Base-by-base conservation (phyloP, 2,113 vertebrate genomes). In the Syngnathus floridae region DNA sequence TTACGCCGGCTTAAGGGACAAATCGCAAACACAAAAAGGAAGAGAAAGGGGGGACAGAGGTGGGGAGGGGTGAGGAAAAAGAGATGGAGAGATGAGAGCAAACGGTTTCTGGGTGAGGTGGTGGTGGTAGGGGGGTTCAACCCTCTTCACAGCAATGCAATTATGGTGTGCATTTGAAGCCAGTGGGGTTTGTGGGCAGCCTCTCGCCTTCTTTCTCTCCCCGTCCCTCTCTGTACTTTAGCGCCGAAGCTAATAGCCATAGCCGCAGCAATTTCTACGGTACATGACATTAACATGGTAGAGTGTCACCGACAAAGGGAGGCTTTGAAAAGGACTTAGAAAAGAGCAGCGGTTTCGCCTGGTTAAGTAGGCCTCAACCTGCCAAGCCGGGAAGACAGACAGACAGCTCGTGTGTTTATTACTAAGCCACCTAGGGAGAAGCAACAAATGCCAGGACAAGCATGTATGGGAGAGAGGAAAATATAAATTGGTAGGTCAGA, bases 1-100 rank as follows among this genome's bases (percentile, higher is more conserved):
- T 99, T 98, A 94, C 97, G 97, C 94, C 91, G 96, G 95, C 96
- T 99, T 99, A 98, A 95, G 95, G 94, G 94, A 99, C 97, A 99
- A 99, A 99, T 99, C 94, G 93, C 93, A 96, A 94, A 96, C 95
- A 97, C 88, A 90, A 87, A 90, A 89, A 88, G 80, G 76, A 91
- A 94, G 82, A 92, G 92, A 93, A 91, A 74, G 78, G 37, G 63
- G 62, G 64, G 72, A 71, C 59, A 31, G 74, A 67, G 91, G 62
- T 62, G 71, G 67, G 80, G 67, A 65, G 77, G 31, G 65, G 65
- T 0, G 51, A 72, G 76, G 74, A 62, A 69, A 72, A 66, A 59
- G 65, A 63, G 52, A 77, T 26, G 52, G 54, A 73, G 69, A 74
- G 55, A 68, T 14, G 67, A 22, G 72, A 56, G 90, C 51, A 37